Conservation (phyloP, 2,797 vertebrate genomes). For the Schizopygopsis pylzovi region DNA sequence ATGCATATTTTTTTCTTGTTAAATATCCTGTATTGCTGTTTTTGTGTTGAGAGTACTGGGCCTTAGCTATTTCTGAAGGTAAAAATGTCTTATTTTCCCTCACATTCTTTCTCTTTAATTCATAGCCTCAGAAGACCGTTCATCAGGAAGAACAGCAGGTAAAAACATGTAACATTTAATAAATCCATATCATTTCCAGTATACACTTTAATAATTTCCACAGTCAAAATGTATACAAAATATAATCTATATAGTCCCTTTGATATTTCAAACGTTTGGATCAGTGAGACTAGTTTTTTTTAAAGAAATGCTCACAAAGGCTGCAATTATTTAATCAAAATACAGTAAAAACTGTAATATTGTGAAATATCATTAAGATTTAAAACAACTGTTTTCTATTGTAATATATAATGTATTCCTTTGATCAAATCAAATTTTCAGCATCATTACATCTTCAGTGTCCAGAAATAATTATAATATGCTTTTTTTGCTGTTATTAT, state of each 20-base stretch:
- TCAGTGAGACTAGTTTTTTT: neutral
- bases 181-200: neutral
- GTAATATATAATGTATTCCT: neutral
- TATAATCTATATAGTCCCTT: neutral
- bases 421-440: neutral
- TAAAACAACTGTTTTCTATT: neutral
- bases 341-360: neutral
- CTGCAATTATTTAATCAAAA: neutral
- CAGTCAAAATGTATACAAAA: neutral
- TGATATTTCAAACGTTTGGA: neutral
- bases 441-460: neutral
- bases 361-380: neutral
- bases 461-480: neutral
- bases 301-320: neutral
- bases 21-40: neutral
- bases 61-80: neutral
- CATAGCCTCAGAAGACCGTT: slow-evolving; percentile 63
- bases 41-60: neutral
- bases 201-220: neutral
- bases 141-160: slow-evolving; percentile 62
- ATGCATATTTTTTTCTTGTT: neutral
- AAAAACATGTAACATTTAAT: slow-evolving; percentile 24
- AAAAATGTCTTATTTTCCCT: neutral
- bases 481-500: neutral
- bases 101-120: slow-evolving; percentile 4